Percentiles rank a stretch among this genome's conserved stretches.
These are phyloP conservation scores for Eubasilissa regina DNA, from an alignment of 1,140 invertebrate genomes.

Conservation along the genomic window DNA sequence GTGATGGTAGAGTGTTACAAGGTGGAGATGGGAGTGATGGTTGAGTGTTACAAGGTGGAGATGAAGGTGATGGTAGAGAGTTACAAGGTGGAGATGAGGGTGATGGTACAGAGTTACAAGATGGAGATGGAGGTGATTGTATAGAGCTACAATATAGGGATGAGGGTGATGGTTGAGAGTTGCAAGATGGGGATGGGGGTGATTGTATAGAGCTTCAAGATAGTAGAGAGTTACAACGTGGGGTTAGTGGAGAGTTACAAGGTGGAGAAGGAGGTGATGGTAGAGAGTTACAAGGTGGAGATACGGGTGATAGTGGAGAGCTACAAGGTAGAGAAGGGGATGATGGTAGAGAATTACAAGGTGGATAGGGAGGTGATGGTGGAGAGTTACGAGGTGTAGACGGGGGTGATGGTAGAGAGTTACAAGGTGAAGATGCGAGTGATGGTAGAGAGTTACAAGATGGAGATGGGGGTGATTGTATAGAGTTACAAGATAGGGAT, in stretches of 20 bases:
- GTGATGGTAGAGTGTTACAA: neutral
- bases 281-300: neutral
- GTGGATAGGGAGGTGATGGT: neutral
- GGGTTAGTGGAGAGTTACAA: conserved; percentile 38
- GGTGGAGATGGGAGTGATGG: neutral
- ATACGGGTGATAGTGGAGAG: neutral
- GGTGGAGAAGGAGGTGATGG: neutral
- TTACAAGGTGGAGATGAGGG: conserved; percentile 50
- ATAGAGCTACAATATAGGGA: conserved; percentile 63
- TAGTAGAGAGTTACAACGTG: conserved; percentile 60
- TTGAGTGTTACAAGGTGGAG: neutral
- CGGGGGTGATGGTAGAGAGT: neutral
- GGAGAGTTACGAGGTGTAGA: neutral
- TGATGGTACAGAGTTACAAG: conserved; percentile 47
- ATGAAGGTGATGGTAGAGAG: conserved; percentile 60
- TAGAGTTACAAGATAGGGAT: too few species aligned
- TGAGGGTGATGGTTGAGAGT: conserved; percentile 57
- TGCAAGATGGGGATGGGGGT: too few species aligned
- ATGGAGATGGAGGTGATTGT: conserved; percentile 65
- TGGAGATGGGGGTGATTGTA: too few species aligned
- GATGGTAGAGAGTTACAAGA: too few species aligned
- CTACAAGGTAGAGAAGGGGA: neutral
- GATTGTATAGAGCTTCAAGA: too few species aligned
- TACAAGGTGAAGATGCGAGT: neutral
- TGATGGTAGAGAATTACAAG: neutral